A percentile compares a stretch with the other conserved stretches of the same genome.
Conservation (phyloP, 2,797 vertebrate genomes). For the Halcyon leucocephala region DNA sequence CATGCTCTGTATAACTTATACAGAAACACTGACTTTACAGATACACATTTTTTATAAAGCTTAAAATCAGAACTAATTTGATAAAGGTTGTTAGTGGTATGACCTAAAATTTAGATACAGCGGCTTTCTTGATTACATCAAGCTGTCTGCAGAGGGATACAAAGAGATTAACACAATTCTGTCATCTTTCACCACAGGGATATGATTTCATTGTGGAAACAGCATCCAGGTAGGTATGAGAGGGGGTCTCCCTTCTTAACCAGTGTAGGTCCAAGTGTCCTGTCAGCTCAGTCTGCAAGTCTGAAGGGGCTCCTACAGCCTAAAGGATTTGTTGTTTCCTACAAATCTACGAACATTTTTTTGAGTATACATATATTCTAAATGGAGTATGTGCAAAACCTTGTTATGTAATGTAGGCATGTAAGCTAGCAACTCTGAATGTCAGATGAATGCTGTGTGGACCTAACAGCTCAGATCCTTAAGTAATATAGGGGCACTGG, state of each 20-base stretch:
- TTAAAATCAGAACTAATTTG: neutral
- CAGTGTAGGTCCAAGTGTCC: neutral
- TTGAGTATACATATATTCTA: neutral
- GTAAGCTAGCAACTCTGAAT: neutral
- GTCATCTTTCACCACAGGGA: neutral
- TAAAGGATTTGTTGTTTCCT: neutral
- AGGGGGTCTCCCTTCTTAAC: neutral
- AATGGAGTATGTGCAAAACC: neutral
- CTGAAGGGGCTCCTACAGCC: neutral
- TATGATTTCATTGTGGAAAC: neutral
- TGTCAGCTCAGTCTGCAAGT: neutral
- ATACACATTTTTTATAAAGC: neutral
- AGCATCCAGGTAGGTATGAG: neutral
- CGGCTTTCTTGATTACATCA: neutral
- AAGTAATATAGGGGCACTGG: rapidly evolving
- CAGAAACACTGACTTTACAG: neutral
- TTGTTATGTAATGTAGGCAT: neutral
- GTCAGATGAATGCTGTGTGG: rapidly evolving
- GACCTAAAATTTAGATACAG: neutral
- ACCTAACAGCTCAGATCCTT: neutral
- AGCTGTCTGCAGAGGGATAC: neutral
- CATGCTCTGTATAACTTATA: rapidly evolving
- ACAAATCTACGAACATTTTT: neutral
- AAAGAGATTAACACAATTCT: neutral
- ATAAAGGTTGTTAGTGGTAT: neutral